Conservation (phyloP, 2,113 vertebrate species). For the Piaya cayana region DNA sequence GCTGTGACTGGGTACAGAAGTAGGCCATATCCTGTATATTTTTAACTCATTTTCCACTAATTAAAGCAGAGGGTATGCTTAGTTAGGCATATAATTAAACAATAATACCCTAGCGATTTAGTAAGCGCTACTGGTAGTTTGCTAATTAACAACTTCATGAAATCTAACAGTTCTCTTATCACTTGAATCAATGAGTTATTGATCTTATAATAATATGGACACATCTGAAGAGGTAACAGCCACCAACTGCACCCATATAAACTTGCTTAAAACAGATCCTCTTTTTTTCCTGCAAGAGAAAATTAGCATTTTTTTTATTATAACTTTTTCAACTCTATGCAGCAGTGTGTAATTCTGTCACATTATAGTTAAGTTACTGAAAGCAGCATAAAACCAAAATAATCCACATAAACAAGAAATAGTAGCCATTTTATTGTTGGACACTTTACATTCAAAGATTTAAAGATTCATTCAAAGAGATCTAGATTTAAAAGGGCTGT, state of each 20-base stretch:
- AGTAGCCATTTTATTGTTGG: neutral
- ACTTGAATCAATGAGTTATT: conserved; percentile 16
- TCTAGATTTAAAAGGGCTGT: neutral
- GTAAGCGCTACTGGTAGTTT: conserved; percentile 27
- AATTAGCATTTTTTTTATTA: neutral
- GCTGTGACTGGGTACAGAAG: neutral
- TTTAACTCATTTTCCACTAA: conserved; percentile 58
- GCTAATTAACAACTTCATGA: conserved; percentile 34
- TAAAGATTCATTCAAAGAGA: too few relatives aligned
- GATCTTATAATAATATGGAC: neutral
- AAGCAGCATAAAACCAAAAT: neutral
- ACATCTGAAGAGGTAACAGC: neutral
- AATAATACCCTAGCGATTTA: conserved; percentile 40
- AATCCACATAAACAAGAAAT: neutral
- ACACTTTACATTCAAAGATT: neutral
- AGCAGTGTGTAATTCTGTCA: neutral
- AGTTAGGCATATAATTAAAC: conserved; percentile 57
- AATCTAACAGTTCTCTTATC: neutral
- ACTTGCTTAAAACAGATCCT: neutral
- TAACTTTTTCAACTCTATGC: neutral
- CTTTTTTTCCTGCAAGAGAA: neutral
- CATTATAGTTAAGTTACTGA: neutral
- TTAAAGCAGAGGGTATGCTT: conserved; percentile 35
- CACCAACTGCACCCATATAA: neutral
- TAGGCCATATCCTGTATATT: conserved; percentile 49